These are phyloP conservation scores for Anguilla rostrata DNA, from an alignment of 2,113 vertebrate genomes.

Conservation along the genomic window DNA sequence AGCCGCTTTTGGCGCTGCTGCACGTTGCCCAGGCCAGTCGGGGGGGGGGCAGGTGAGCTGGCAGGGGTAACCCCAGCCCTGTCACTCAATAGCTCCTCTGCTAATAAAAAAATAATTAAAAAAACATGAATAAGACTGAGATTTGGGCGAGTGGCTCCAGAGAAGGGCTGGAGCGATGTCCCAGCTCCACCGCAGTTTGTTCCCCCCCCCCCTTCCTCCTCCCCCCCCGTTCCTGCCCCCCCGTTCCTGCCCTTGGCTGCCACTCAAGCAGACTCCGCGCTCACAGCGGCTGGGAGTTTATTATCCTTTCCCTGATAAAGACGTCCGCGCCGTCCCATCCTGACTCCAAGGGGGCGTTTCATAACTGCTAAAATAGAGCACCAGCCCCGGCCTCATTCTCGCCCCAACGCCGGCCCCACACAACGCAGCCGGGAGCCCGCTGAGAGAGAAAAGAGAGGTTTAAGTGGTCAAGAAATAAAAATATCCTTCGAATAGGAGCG, in stretches of 20 bases:
- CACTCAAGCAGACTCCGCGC: conserved; percentile 45
- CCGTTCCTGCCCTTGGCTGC: conserved; percentile 43
- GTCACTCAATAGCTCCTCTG: not conserved
- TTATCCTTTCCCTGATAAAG: not conserved
- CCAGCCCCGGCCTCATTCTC: too few relatives aligned
- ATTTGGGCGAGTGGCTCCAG: not conserved
- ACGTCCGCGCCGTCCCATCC: not conserved
- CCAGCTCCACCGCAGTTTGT: not conserved
- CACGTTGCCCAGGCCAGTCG: too few relatives aligned
- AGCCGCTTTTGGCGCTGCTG: too few relatives aligned
- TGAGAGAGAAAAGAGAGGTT: too few relatives aligned
- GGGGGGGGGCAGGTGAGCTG: not conserved
- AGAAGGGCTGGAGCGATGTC: not conserved
- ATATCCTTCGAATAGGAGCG: too few relatives aligned
- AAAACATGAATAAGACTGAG: not conserved
- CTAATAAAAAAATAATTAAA: not conserved
- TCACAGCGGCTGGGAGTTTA: not conserved
- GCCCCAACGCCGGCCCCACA: too few relatives aligned
- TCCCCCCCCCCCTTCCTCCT: not conserved
- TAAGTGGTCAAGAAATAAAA: too few relatives aligned
- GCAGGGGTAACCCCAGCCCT: not conserved
- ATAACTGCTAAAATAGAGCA: not conserved
- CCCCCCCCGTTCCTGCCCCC: not conserved
- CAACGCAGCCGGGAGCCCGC: too few relatives aligned
- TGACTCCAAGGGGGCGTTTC: not conserved